These are phyloP conservation scores for Pantherophis vulpinus DNA, from an alignment of 2,797 vertebrate genomes.

Conservation along the genomic window DNA sequence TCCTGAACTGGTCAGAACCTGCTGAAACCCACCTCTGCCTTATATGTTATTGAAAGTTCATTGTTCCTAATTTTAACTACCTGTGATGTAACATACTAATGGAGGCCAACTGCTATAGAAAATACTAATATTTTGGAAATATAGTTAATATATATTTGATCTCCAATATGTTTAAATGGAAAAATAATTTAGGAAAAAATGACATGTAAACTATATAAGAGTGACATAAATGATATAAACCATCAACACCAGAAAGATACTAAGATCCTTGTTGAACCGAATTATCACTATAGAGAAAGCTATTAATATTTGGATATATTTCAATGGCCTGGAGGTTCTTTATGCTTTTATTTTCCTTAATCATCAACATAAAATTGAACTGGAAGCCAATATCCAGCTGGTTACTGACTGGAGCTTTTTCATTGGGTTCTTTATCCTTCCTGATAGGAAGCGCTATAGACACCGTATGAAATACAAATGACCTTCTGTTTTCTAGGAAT, in stretches of 20 bases:
- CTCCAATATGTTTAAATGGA: neutral
- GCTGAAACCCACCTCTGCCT: no score
- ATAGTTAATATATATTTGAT: neutral
- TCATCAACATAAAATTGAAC: constrained; percentile 30
- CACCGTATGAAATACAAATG: constrained; percentile 44
- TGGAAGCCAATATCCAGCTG: constrained; percentile 37
- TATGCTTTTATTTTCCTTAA: constrained; percentile 42
- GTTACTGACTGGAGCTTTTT: constrained; percentile 41
- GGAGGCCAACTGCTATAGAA: no score
- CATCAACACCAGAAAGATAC: neutral
- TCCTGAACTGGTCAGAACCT: no score
- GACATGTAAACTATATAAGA: neutral
- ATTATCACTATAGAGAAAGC: constrained; percentile 5
- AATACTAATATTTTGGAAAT: neutral
- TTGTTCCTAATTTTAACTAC: neutral
- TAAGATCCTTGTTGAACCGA: neutral
- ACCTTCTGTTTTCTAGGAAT: constrained; percentile 56
- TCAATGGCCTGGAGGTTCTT: constrained; percentile 31
- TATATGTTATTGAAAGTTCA: neutral
- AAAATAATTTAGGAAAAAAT: neutral
- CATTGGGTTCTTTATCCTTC: constrained; percentile 34
- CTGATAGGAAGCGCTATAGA: constrained; percentile 39
- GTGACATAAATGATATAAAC: neutral
- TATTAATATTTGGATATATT: constrained; percentile 23
- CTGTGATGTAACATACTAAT: neutral